A percentile compares a stretch with the other conserved stretches of the same genome.
Conservation (phyloP, 2,888 invertebrate genomes). For the Cyclophora albipunctata region DNA sequence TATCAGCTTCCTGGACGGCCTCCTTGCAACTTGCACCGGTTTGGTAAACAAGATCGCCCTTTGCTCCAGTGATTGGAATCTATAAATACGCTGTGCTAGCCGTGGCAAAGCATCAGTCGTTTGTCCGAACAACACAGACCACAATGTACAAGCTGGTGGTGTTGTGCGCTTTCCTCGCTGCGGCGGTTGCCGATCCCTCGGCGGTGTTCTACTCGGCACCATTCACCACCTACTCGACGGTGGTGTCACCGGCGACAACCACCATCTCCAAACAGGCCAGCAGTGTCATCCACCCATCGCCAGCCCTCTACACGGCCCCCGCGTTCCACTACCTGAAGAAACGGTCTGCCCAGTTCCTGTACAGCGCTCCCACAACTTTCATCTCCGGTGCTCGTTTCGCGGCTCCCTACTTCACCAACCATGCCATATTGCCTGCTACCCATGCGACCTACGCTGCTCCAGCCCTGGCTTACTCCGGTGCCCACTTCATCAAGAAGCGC, state of each 20-base stretch:
- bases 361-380: conserved; percentile 24
- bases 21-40: conserved; percentile 48
- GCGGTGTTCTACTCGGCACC: conserved; percentile 24
- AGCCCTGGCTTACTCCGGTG: conserved; percentile 20
- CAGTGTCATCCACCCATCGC: conserved; percentile 61
- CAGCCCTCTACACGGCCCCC: conserved; percentile 40
- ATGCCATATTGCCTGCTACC: conserved; percentile 9
- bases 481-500: conserved; percentile 36
- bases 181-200: conserved; percentile 63
- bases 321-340: conserved; percentile 47
- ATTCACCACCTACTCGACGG: conserved; percentile 30
- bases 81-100: conserved; percentile 49
- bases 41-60: conserved; percentile 55
- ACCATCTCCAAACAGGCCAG: conserved; percentile 53
- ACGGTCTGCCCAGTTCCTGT: conserved; percentile 23
- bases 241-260: conserved; percentile 42
- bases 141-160: conserved; percentile 73
- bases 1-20: conserved; percentile 57
- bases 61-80: conserved; percentile 43
- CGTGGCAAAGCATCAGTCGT: conserved; percentile 51
- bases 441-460: neutral
- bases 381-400: conserved; percentile 13
- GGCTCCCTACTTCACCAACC: conserved; percentile 12
- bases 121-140: conserved; percentile 57
- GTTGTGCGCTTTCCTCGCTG: conserved; percentile 76